A percentile compares a stretch with the other conserved stretches of the same genome.
Conservation (phyloP, 2,797 vertebrate genomes). For the Aphelocoma californica region DNA sequence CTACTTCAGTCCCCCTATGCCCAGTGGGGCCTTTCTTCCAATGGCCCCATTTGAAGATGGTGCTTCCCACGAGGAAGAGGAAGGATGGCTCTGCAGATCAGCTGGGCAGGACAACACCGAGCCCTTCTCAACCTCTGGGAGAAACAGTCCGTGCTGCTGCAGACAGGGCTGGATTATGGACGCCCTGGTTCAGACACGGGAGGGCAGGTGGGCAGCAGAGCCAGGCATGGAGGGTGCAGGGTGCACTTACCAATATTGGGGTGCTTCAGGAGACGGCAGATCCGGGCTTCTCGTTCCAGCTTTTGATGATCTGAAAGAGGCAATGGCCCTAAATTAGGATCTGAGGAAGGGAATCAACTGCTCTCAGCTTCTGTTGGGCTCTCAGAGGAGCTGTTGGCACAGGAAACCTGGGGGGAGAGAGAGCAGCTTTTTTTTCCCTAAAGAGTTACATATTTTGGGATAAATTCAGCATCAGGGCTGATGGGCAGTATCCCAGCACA, state of each 20-base stretch:
- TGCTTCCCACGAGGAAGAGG: neutral
- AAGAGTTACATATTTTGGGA: neutral
- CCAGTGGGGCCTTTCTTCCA: neutral
- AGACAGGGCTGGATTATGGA: neutral
- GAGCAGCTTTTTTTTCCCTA: neutral
- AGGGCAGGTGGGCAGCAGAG: fast-evolving
- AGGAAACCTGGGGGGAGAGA: neutral
- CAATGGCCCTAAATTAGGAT: neutral
- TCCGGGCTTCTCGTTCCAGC: slow-evolving; percentile 93
- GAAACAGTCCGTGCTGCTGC: neutral
- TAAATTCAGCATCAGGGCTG: neutral
- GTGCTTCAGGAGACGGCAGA: slow-evolving; percentile 91
- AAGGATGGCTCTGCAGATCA: neutral
- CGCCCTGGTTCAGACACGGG: fast-evolving
- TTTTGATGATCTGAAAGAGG: slow-evolving; percentile 92
- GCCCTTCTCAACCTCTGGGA: neutral
- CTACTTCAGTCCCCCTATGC: neutral
- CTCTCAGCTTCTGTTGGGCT: neutral
- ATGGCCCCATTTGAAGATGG: neutral
- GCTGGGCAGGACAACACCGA: fast-evolving
- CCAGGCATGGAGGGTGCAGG: fast-evolving
- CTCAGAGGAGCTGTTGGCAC: neutral
- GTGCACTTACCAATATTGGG: slow-evolving; percentile 78
- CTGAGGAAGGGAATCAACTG: neutral
- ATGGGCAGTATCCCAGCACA: fast-evolving